Conservation (phyloP, 2,113 vertebrate genomes). For the Lepidothrix coronata region DNA sequence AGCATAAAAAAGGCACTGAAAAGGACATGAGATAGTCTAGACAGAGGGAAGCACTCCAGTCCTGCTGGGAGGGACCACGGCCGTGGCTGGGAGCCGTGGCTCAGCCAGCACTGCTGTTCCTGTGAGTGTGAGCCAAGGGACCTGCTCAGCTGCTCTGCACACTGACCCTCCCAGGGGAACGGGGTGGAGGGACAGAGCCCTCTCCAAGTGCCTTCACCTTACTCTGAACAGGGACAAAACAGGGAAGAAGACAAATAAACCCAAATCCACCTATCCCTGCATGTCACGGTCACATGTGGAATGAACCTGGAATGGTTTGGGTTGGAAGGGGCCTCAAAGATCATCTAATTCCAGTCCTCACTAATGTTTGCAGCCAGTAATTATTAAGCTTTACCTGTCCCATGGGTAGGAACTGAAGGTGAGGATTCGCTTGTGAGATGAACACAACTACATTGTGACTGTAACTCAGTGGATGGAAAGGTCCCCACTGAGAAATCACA, state of each 20-base stretch:
- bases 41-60: not conserved
- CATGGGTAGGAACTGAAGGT: not conserved
- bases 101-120: not conserved
- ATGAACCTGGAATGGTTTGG: not conserved
- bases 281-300: fast-evolving
- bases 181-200: fast-evolving
- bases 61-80: not conserved
- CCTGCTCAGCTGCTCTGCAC: not conserved
- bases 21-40: not conserved
- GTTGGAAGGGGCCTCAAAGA: not conserved
- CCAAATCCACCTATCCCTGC: fast-evolving
- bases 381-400: not conserved
- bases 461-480: not conserved
- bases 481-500: not conserved
- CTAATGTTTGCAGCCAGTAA: no score
- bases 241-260: fast-evolving
- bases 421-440: not conserved
- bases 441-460: not conserved
- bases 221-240: not conserved
- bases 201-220: not conserved
- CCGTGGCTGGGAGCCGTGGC: not conserved
- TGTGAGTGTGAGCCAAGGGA: not conserved
- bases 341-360: not conserved
- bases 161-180: not conserved
- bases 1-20: not conserved